These are phyloP conservation scores for Natrix natrix DNA, from an alignment of 2,797 vertebrate genomes.

Conservation along the genomic window DNA sequence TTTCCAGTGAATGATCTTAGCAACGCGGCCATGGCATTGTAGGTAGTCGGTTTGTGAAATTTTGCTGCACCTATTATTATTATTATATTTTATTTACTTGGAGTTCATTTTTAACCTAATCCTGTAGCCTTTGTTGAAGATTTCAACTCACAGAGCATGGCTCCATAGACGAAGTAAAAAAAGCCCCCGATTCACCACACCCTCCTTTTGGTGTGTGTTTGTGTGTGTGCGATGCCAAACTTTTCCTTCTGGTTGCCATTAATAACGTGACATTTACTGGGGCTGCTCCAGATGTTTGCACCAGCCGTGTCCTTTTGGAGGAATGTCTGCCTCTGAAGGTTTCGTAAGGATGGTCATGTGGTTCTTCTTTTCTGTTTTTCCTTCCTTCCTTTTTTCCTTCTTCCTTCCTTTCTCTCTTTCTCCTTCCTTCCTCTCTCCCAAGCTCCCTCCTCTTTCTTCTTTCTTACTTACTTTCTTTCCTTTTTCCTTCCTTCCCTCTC, in stretches of 20 bases:
- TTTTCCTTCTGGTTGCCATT: slow-evolving; percentile 26
- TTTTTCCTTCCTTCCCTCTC: too few relatives aligned
- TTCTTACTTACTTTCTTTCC: too few relatives aligned
- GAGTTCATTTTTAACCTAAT: background rate
- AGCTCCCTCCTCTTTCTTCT: too few relatives aligned
- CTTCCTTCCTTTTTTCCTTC: background rate
- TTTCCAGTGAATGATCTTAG: too few relatives aligned
- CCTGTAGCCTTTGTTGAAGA: background rate
- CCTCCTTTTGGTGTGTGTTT: background rate
- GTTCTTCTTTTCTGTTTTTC: background rate
- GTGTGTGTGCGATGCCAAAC: background rate
- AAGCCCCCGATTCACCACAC: background rate
- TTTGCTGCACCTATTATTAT: too few relatives aligned
- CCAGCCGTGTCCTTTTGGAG: slow-evolving; percentile 6
- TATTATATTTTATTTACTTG: background rate
- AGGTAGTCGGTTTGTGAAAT: too few relatives aligned
- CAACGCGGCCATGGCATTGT: too few relatives aligned
- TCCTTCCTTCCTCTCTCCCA: too few relatives aligned
- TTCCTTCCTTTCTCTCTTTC: background rate
- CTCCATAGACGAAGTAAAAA: background rate
- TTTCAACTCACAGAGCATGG: background rate
- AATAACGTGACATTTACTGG: slow-evolving; percentile 29
- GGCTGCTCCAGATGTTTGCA: slow-evolving; percentile 19
- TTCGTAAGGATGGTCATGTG: background rate
- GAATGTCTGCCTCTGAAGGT: background rate